Percentiles rank a stretch among this genome's conserved stretches.
phyloP scores from a whole-genome alignment of 2,797 vertebrate species.

The Pangasius larnaudii region DNA sequence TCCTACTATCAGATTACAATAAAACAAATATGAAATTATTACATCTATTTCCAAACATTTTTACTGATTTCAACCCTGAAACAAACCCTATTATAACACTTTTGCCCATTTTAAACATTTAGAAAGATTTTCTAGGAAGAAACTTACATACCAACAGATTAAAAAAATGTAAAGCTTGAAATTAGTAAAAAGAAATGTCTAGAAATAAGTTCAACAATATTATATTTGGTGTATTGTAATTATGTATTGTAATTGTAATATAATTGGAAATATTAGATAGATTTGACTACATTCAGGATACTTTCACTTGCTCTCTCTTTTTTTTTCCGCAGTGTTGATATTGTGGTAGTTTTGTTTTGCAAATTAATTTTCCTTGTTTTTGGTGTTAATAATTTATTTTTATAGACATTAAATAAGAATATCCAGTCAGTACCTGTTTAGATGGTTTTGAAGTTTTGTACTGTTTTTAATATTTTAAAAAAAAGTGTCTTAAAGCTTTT shows the following conservation, averaged over 20 bases:
- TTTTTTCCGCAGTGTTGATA: not conserved
- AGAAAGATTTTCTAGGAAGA: not conserved
- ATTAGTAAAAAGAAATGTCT: not conserved
- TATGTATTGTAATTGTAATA: not conserved
- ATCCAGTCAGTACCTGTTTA: not conserved
- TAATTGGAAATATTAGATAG: not conserved
- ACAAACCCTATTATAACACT: not conserved
- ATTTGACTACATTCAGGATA: not conserved
- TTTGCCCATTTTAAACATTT: not conserved
- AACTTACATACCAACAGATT: not conserved
- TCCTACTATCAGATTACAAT: not conserved
- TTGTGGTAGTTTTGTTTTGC: not conserved
- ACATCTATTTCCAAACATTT: not conserved
- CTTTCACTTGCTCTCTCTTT: too few relatives aligned
- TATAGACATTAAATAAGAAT: not conserved
- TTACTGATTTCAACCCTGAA: not conserved
- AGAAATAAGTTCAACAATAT: not conserved
- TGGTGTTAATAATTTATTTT: not conserved
- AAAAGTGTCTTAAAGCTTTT: not conserved
- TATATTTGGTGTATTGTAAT: not conserved
- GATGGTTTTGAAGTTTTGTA: not conserved
- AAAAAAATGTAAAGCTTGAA: not conserved
- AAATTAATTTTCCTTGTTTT: not conserved
- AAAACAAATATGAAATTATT: not conserved
- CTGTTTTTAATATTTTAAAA: not conserved